Base-by-base conservation (phyloP, 2,888 invertebrate genomes). In the Rhopalosiphum nymphaeae region DNA sequence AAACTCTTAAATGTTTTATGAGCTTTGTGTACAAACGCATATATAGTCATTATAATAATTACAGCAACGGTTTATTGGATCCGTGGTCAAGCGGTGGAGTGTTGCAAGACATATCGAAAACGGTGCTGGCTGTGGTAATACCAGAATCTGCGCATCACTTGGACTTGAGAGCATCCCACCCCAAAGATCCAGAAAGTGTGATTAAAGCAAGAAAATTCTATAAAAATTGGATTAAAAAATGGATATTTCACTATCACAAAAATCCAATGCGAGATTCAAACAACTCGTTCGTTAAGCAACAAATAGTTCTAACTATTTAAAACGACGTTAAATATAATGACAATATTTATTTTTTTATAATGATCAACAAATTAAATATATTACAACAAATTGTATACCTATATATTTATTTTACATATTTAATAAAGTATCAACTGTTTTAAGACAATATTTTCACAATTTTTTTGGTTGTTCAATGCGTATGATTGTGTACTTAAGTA, bases 31-130 rank as follows among this genome's bases (percentile, higher is more conserved):
- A 78, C 78, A 21, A 36, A 78, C 21, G 57, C 9, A 57, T 26
- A 57, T 26, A 26, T 57, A 7, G 9, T 57, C 57, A 26, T 57
- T 26, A 26, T 21, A 36, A 29, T 94, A 94, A 89, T 95, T 95
- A 67, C 95, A 98, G 98, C 95, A 98, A 98, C 96, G 98, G 98
- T 0, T 96, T 98, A 3, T 95, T 98, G 95, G 98, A 98, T 96
- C 98, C 98, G 1, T 98, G 98, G 98, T 97, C 97, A 93, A 97
- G 97, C 95, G 98, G 98, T 95, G 98, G 98, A 44, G 97, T 98
- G 88, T 95, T 98, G 57, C 96, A 96, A 95, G 97, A 97, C 95
- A 96, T 97, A 44, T 98, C 97, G 94, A 96, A 96, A 11, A 96
- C 97, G 0, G 96, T 98, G 1, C 96, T 97, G 36, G 97, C 98